Percentiles rank a stretch among this genome's conserved stretches.
These are phyloP conservation scores for Apostichopus leukothele DNA, from an alignment of 53 echinoderm and acorn worm species.

Conservation along the genomic window DNA sequence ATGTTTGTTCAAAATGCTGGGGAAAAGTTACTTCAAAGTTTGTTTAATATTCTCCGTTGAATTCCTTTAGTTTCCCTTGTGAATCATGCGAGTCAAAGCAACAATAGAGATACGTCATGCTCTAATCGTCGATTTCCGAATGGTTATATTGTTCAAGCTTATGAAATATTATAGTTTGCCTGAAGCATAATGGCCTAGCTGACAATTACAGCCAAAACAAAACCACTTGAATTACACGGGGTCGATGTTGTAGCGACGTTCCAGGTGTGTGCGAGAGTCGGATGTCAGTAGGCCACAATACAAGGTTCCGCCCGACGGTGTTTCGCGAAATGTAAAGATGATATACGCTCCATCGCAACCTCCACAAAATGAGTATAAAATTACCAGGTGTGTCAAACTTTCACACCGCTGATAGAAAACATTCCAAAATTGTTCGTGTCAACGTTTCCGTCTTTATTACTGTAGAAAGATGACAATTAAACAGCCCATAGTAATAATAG, in stretches of 20 bases:
- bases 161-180: slow-evolving; percentile 43
- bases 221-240: slow-evolving; percentile 34
- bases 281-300: slow-evolving; percentile 28
- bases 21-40: slow-evolving; percentile 47
- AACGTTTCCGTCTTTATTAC: background rate
- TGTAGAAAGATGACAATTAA: no score
- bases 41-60: slow-evolving; percentile 41
- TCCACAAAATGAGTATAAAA: slow-evolving; percentile 30
- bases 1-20: background rate
- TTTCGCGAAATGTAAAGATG: slow-evolving; percentile 14
- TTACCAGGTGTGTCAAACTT: slow-evolving; percentile 42
- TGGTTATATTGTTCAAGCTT: slow-evolving; percentile 39
- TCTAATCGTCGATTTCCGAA: slow-evolving; percentile 47
- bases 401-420: slow-evolving; percentile 39
- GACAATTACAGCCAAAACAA: slow-evolving; percentile 45
- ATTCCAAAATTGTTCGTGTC: background rate
- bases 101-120: slow-evolving; percentile 18
- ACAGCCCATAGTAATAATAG: no score
- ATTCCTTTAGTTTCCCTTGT: slow-evolving; percentile 2
- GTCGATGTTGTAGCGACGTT: slow-evolving; percentile 27
- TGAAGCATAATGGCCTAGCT: slow-evolving; percentile 7
- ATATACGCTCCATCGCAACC: slow-evolving; percentile 8
- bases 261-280: slow-evolving; percentile 34
- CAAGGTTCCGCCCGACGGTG: slow-evolving; percentile 39
- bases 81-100: slow-evolving; percentile 23